These are phyloP conservation scores for Trichechus manatus DNA, from an alignment of 2,113 vertebrate species.

Conservation along the genomic window DNA sequence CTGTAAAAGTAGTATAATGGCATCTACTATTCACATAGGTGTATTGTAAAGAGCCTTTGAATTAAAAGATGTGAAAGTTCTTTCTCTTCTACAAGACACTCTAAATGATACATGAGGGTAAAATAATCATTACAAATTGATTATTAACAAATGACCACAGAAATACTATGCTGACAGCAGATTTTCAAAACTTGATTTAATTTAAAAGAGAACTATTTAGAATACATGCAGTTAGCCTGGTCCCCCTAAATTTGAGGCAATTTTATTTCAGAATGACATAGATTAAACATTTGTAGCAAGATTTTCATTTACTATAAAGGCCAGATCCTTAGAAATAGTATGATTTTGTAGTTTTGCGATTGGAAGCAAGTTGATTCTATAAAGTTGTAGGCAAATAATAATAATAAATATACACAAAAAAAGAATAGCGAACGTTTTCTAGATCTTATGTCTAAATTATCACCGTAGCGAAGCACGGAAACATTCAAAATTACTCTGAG, in stretches of 20 bases:
- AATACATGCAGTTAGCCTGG: background rate
- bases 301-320: background rate
- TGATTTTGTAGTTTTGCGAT: background rate
- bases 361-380: background rate
- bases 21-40: background rate
- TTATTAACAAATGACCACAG: background rate
- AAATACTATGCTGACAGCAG: background rate
- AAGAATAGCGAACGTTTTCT: background rate
- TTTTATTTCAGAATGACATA: background rate
- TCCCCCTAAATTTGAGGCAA: background rate
- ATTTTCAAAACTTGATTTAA: constrained; percentile 29
- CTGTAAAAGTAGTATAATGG: background rate
- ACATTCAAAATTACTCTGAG: background rate
- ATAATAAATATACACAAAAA: background rate
- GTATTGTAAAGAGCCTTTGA: background rate
- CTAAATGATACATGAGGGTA: background rate
- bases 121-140: background rate
- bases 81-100: background rate
- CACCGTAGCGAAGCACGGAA: background rate
- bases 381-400: background rate
- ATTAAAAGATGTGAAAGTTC: background rate
- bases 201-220: constrained; percentile 13
- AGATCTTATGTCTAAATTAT: constrained; percentile 36
- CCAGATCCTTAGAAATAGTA: background rate
- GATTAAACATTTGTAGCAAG: background rate